phyloP scores from a whole-genome alignment of 2,888 invertebrate species.

The Chaitophorus viminalis region DNA sequence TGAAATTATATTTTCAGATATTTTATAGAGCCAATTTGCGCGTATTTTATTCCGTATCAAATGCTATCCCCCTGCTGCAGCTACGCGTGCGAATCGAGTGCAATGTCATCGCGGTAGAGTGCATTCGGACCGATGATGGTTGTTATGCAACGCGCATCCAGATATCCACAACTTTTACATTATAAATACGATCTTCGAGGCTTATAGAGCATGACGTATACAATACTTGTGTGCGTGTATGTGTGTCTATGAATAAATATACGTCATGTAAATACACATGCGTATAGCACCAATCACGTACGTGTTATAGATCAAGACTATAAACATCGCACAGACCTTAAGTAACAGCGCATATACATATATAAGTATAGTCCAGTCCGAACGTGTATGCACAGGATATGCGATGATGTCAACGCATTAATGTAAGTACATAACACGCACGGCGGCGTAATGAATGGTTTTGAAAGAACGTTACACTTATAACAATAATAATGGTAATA shows the following conservation, averaged over 20 bases:
- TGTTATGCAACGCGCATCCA: conserved; percentile 16
- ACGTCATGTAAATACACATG: no score
- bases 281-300: conserved; percentile 16
- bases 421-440: not conserved
- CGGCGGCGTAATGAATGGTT: not conserved
- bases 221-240: not conserved
- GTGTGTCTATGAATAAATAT: not conserved
- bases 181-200: conserved; percentile 29
- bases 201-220: conserved; percentile 47
- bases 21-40: no score
- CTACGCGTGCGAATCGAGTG: no score
- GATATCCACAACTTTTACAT: conserved; percentile 1
- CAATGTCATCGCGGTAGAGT: conserved; percentile 2
- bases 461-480: conserved; percentile 14
- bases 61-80: no score
- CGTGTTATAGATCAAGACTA: conserved; percentile 24
- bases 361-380: no score
- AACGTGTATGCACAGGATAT: conserved; percentile 21
- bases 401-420: conserved; percentile 10
- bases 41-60: no score
- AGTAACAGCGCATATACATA: not conserved
- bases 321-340: conserved; percentile 5
- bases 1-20: no score
- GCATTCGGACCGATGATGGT: not conserved
- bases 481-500: not conserved